Conservation (phyloP, 1,140 invertebrate species). For the Arion vulgaris region DNA sequence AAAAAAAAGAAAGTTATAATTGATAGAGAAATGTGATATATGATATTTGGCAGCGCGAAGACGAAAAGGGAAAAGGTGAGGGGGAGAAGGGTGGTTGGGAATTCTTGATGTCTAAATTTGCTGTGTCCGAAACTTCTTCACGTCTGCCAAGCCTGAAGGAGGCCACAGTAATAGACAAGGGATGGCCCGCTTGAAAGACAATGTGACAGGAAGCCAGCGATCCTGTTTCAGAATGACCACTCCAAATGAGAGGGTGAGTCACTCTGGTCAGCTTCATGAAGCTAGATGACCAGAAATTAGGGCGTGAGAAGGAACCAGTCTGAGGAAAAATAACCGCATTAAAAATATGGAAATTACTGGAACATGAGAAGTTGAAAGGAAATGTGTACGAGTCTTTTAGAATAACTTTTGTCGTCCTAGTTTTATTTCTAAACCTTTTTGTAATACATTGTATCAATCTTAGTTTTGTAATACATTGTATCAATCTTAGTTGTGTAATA, state of each 20-base stretch:
- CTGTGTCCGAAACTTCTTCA: neutral
- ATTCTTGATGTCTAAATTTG: neutral
- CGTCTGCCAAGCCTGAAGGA: neutral
- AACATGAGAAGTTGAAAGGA: too few relatives aligned
- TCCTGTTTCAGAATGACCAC: slow-evolving; percentile 6
- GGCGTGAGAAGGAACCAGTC: neutral
- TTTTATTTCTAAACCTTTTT: too few relatives aligned
- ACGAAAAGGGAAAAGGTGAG: too few relatives aligned
- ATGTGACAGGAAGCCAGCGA: slow-evolving; percentile 8
- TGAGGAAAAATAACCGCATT: neutral
- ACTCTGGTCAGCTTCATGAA: neutral
- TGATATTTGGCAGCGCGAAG: too few relatives aligned
- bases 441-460: too few relatives aligned
- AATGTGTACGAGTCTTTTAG: too few relatives aligned
- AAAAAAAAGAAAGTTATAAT: too few relatives aligned
- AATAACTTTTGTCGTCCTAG: too few relatives aligned
- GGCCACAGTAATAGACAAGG: neutral
- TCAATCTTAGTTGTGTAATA: too few relatives aligned
- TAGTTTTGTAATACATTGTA: too few relatives aligned
- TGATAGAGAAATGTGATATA: too few relatives aligned
- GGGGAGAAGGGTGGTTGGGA: too few relatives aligned
- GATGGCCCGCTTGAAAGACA: neutral
- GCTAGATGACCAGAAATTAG: slow-evolving; percentile 4
- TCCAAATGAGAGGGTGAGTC: slow-evolving; percentile 9
- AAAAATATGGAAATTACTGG: neutral